Evolutionary conservation across 2,797 vertebrate species (phyloP), one percentile per base, ranked within the genome.

Genomic region (Peromyscus attwateri): DNA sequence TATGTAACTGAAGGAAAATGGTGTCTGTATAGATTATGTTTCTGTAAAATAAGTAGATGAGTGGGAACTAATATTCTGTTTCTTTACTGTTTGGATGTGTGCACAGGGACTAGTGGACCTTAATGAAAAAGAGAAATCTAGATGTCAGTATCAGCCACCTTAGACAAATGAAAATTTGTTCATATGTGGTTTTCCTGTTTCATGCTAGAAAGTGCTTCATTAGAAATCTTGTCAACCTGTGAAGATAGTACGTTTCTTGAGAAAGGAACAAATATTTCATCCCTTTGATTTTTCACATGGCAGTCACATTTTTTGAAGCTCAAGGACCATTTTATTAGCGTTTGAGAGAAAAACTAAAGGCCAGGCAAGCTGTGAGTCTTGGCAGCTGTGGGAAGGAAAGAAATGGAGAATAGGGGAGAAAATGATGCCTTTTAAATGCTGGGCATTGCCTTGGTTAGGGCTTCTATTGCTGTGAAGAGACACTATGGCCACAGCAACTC

Each of bases 191-290:
- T 90, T 95, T 94, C n/a, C 34, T 71, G 19, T 76, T 92, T 0
- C 4, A 34, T 60, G 27, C 73, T 75, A 87, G 12, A 90, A 93
- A 95, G 6, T 25, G 4, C 31, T 23, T 83, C 37, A 70, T 17
- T 90, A 16, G 71, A 93, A 94, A 91, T 60, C 52, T 10, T 82
- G 12, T 64, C 6, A 68, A 55, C n/a, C 52, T 88, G 4, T 52
- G 17, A 31, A 90, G 40, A 75, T 49, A 89, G 80, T 70, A n/a
- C 82, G 23, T 87, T 66, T 71, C 83, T n/a, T 64, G 6, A 27
- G 19, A 46, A 81, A 81, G 71, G 31, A 94, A 49, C 14, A 95
- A 71, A 77, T 84, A 87, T 81, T 87, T 91, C 68, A 92, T 77
- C 40, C 10, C 25, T 91, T 95, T 52, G 77, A 52, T 60, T 81